Base-by-base conservation (phyloP, 2,113 vertebrate species). In the Numenius arquata region DNA sequence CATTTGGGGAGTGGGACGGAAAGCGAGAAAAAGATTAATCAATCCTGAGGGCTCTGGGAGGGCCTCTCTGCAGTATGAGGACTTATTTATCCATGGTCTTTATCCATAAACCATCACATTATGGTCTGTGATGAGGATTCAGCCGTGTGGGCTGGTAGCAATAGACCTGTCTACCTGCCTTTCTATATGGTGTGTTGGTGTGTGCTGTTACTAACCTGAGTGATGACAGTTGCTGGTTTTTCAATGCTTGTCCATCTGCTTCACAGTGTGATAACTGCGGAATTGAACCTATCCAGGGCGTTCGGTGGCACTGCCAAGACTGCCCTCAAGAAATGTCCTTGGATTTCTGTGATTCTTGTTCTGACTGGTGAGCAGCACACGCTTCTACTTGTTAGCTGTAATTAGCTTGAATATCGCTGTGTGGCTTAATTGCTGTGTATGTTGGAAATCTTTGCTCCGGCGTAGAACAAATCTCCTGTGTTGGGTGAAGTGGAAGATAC, bases 221-320 rank as follows among this genome's bases (percentile, higher is more conserved):
- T 18, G 56, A 8, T 55, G 11, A 6, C 50, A 41, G 47, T 9
- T 77, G 70, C 20, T 26, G 77, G 17, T 38, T 23, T 29, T 58
- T 88, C 43, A 95, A 2, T 38, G 50, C 34, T 79, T 17, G 70
- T 84, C 76, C 56, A 11, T 97, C n/a, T 97, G 74, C 83, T 75
- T 82, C 91, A 71, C 96, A 99, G 99, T 99, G 99, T 79, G 99
- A 99, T 79, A 98, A 98, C 94, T 99, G 99, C 82, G 99, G 99
- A 47, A 97, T 98, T 66, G 99, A 99, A 79, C 99, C 99, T 25
- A 99, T 99, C 97, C 99, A 99, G 97, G 99, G 99, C 2, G 98
- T 99, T 71, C 98, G 99, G 92, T 99, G 99, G 99, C 99, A 99
- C 96, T 99, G 99, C 96, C 99, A 99, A 92, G 99, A 99, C 50